phyloP scores from a whole-genome alignment of 2,113 vertebrate genomes.

The Trachemys scripta region DNA sequence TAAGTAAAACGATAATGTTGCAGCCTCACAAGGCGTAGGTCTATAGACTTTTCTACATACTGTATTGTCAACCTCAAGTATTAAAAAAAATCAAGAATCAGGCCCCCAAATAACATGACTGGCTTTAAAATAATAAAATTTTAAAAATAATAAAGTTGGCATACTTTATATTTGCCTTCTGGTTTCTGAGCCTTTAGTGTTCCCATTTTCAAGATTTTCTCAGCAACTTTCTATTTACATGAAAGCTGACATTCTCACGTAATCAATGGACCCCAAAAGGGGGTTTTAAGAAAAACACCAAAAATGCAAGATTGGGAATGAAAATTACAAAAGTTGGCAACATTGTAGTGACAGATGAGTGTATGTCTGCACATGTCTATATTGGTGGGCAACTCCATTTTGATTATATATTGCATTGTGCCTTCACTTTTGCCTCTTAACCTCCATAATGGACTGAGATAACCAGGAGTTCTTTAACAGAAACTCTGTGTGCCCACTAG shows the following conservation, averaged over 20 bases:
- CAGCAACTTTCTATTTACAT: not conserved
- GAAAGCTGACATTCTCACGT: not conserved
- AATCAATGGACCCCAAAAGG: too few relatives aligned
- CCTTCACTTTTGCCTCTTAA: fast-evolving
- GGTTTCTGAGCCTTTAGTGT: not conserved
- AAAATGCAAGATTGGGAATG: not conserved
- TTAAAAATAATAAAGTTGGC: not conserved
- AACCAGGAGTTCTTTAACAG: not conserved
- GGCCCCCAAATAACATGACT: not conserved
- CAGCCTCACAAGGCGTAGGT: not conserved
- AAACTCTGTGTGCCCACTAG: fast-evolving
- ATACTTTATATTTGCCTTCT: not conserved
- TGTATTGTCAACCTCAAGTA: not conserved
- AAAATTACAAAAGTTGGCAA: not conserved
- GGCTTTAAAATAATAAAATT: not conserved
- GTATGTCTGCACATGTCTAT: not conserved
- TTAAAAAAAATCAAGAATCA: not conserved
- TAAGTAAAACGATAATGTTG: not conserved
- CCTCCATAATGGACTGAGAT: not conserved
- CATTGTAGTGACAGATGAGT: not conserved
- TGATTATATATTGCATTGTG: not conserved
- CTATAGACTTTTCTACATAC: not conserved
- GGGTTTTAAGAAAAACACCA: not conserved
- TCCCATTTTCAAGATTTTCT: not conserved
- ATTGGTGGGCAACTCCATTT: not conserved